Evolutionary conservation across 1,140 invertebrate genomes (phyloP).

Genomic region (Nasonia vitripennis): DNA sequence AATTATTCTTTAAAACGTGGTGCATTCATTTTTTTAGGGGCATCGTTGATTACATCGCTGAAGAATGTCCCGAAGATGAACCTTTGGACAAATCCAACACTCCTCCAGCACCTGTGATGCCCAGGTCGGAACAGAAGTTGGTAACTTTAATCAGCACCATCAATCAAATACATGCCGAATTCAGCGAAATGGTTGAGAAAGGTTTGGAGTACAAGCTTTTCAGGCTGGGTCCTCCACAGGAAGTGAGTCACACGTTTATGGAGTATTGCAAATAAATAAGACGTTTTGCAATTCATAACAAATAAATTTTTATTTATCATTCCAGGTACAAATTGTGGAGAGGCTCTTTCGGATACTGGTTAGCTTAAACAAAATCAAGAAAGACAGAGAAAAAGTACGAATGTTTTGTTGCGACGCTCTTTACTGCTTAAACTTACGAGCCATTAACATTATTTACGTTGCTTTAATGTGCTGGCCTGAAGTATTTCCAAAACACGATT

Average conservation of each 20-base stretch:
- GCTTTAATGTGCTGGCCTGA: constrained; percentile 68
- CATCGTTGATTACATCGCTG: constrained; percentile 46
- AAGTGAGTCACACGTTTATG: constrained; percentile 49
- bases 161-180: constrained; percentile 53
- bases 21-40: constrained; percentile 44
- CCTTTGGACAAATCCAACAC: constrained; percentile 62
- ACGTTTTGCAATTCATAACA: constrained; percentile 21
- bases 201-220: constrained; percentile 68
- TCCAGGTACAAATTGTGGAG: constrained; percentile 58
- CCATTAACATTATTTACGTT: constrained; percentile 59
- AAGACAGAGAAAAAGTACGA: constrained; percentile 67
- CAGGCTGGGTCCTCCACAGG: constrained; percentile 46
- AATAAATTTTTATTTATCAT: constrained; percentile 46
- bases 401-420: constrained; percentile 69
- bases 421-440: constrained; percentile 63
- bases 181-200: constrained; percentile 57
- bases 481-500: constrained; percentile 64
- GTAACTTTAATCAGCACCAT: constrained; percentile 61
- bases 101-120: constrained; percentile 70
- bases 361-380: constrained; percentile 64
- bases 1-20: background rate
- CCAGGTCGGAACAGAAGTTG: constrained; percentile 64
- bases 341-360: constrained; percentile 62
- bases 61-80: constrained; percentile 36
- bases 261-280: background rate